Conservation (phyloP, 2,888 invertebrate species). For the Cheilosia vernalis region DNA sequence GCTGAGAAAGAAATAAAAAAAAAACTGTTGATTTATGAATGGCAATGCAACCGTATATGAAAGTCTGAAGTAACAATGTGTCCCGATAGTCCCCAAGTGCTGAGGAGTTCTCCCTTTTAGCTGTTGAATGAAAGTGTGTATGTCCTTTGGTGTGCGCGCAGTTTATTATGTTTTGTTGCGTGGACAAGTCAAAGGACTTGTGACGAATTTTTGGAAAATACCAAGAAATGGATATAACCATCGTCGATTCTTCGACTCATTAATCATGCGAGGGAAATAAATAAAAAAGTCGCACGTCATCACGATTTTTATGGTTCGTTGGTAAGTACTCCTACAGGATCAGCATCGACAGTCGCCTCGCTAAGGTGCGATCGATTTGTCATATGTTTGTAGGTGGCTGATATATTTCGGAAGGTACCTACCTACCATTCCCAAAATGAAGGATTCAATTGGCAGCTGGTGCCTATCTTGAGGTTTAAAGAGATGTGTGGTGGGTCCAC, state of each 20-base stretch:
- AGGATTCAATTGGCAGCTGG: slow-evolving; percentile 63
- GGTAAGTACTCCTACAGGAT: slow-evolving; percentile 47
- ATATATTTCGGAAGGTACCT: slow-evolving; percentile 10
- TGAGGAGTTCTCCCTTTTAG: slow-evolving; percentile 34
- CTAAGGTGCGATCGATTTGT: slow-evolving; percentile 74
- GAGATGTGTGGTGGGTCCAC: neutral
- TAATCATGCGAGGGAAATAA: slow-evolving; percentile 66
- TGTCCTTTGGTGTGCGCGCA: slow-evolving; percentile 49
- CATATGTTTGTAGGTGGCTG: slow-evolving; percentile 69
- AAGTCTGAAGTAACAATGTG: slow-evolving; percentile 56
- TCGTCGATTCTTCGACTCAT: slow-evolving; percentile 61
- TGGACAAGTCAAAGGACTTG: slow-evolving; percentile 72
- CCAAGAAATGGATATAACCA: slow-evolving; percentile 29
- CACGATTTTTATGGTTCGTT: slow-evolving; percentile 71
- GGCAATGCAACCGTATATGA: slow-evolving; percentile 19
- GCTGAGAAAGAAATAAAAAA: slow-evolving; percentile 4
- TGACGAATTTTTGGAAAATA: slow-evolving; percentile 66
- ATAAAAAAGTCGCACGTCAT: slow-evolving; percentile 70
- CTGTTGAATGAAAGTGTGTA: slow-evolving; percentile 39
- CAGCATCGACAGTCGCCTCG: slow-evolving; percentile 32
- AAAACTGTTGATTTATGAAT: slow-evolving; percentile 70
- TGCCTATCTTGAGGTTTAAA: neutral
- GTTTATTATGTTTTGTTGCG: slow-evolving; percentile 72
- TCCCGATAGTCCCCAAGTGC: slow-evolving; percentile 71
- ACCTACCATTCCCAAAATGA: slow-evolving; percentile 10